Evolutionary conservation across 2,113 vertebrate species (phyloP).

Genomic region (Turdus rufiventris): DNA sequence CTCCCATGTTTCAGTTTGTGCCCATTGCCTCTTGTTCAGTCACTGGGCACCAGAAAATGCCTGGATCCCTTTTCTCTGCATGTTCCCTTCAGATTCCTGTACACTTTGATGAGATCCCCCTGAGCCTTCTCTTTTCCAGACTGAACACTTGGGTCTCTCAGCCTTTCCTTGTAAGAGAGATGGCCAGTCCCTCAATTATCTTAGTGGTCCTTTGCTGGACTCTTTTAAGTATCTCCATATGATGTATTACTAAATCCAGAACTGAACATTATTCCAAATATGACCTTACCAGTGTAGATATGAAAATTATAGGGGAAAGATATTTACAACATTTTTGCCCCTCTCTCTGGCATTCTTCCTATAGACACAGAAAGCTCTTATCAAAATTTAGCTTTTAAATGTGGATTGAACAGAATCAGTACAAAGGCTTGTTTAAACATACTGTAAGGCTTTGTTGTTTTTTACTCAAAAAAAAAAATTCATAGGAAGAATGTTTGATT

Average conservation of each 20-base stretch:
- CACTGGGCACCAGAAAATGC: not conserved
- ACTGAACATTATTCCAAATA: not conserved
- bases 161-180: not conserved
- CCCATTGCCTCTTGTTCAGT: constrained; percentile 26
- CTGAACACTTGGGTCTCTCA: not conserved
- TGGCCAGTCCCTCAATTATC: not conserved
- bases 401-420: not conserved
- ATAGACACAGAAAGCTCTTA: not conserved
- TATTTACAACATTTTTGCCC: fast-evolving
- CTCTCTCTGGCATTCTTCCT: not conserved
- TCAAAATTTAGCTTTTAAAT: not conserved
- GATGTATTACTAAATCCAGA: not conserved
- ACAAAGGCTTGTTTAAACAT: not conserved
- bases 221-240: not conserved
- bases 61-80: not conserved
- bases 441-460: not conserved
- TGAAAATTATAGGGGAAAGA: not conserved
- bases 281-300: not conserved
- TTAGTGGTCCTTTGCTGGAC: not conserved
- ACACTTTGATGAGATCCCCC: not conserved
- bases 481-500: not conserved
- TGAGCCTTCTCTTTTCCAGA: not conserved
- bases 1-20: not conserved
- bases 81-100: not conserved
- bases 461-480: not conserved